Evolutionary conservation across 2,888 invertebrate genomes (phyloP), one percentile per base, ranked within the genome.

Genomic region (Hirtodrosophila trivittata): DNA sequence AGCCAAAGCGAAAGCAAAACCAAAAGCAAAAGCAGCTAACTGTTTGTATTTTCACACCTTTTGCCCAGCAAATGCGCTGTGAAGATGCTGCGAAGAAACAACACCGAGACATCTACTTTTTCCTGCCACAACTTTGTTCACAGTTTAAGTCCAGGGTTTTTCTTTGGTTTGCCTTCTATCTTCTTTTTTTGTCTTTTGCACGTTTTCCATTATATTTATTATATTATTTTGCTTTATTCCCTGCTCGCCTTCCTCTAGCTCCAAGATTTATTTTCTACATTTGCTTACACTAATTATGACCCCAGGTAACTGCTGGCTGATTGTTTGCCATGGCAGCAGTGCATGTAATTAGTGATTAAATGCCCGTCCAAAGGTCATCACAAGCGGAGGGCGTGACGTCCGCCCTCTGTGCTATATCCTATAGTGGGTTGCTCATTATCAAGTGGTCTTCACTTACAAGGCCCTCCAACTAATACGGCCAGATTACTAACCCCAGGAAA

Each of bases 201-300:
- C 60, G 54, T 49, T 73, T 67, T 49, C 56, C 56, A 52, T 50
- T 70, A 28, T 28, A 9, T 28, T 28, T n/a, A 9, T 28, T 28
- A 7, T 9, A 28, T 28, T 52, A 41, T 33, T 16, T 42, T 56
- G 41, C 56, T 35, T 39, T 12, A 54, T 39, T 32, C 14, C 18
- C 35, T 46, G 41, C 25, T 14, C 26, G 26, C 18, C 45, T 35
- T 33, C 32, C 39, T 26, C 16, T 38, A 9, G 52, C 41, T 56
- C 69, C 75, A 52, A 75, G 82, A 86, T 77, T 81, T 81, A 75
- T 71, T 77, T 77, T 70, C 78, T 77, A 73, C 78, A 84, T 77
- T 86, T 85, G 87, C 87, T 75, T 69, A 77, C 83, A 78, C 85
- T 86, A 86, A 82, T 86, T 86, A 86, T 82, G 82, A 81, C 86